phyloP scores from a whole-genome alignment of 2,797 vertebrate species.

The Neosilurus mollespiculum region DNA sequence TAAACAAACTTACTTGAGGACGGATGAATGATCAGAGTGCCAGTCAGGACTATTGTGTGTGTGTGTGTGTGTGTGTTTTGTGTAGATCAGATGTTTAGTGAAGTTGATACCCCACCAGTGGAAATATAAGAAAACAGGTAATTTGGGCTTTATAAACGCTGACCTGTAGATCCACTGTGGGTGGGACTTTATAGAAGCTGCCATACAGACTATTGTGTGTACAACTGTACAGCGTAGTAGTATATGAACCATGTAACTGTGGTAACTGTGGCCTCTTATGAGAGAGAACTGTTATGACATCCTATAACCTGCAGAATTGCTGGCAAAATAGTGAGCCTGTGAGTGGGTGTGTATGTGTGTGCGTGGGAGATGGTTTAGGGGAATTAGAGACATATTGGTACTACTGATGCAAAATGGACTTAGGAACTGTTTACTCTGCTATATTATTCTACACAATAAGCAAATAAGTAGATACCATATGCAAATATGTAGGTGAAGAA shows the following conservation, averaged over 20 bases:
- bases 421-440: no score
- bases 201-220: background rate
- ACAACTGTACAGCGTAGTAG: background rate
- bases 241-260: background rate
- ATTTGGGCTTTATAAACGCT: background rate
- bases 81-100: background rate
- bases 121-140: background rate
- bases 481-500: no score
- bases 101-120: background rate
- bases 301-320: background rate
- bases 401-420: no score
- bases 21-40: background rate
- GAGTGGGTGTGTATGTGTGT: no score
- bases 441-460: no score
- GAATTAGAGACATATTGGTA: no score
- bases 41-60: background rate
- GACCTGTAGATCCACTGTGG: background rate
- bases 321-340: no score
- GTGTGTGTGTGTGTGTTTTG: background rate
- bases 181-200: constrained; percentile 2
- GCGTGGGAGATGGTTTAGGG: no score
- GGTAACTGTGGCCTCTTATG: background rate
- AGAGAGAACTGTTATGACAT: background rate
- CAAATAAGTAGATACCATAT: no score
- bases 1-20: constrained; percentile 3